Conservation (phyloP, 2,888 invertebrate species). For the Lathronympha strigana region DNA sequence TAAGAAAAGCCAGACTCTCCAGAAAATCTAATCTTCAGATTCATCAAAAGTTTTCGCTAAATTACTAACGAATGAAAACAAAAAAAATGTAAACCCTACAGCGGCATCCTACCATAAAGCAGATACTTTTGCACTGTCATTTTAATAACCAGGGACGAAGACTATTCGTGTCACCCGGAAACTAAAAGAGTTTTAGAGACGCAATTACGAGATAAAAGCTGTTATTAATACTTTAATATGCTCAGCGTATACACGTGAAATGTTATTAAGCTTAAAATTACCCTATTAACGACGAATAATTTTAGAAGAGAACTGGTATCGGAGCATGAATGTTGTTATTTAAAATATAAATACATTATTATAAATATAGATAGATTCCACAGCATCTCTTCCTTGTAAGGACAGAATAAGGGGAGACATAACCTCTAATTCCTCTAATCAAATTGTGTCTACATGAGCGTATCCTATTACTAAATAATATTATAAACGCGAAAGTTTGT, state of each 20-base stretch:
- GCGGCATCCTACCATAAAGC: slow-evolving; percentile 26
- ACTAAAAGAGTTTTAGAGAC: slow-evolving; percentile 27
- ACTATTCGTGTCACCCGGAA: background rate
- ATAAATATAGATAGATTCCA: too few species aligned
- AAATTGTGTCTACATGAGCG: too few species aligned
- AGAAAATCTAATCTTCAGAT: background rate
- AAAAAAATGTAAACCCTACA: slow-evolving; percentile 13
- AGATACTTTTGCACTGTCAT: slow-evolving; percentile 37
- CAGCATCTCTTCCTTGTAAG: background rate
- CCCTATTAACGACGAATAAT: slow-evolving; percentile 33
- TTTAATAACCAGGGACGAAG: slow-evolving; percentile 37
- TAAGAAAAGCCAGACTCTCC: background rate
- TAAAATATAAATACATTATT: too few species aligned
- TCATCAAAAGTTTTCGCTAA: background rate
- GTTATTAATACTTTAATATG: slow-evolving; percentile 38
- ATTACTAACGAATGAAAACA: background rate
- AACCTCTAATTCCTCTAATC: background rate
- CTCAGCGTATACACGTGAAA: slow-evolving; percentile 26
- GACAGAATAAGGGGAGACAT: background rate
- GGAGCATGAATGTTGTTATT: background rate
- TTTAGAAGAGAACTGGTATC: slow-evolving; percentile 7
- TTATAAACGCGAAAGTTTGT: too few species aligned
- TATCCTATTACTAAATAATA: too few species aligned
- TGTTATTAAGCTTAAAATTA: slow-evolving; percentile 34
- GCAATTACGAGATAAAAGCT: slow-evolving; percentile 38